A percentile compares a stretch with the other conserved stretches of the same genome.
These are phyloP conservation scores for Teinopalpus imperialis DNA, from an alignment of 2,888 invertebrate genomes.

Conservation along the genomic window DNA sequence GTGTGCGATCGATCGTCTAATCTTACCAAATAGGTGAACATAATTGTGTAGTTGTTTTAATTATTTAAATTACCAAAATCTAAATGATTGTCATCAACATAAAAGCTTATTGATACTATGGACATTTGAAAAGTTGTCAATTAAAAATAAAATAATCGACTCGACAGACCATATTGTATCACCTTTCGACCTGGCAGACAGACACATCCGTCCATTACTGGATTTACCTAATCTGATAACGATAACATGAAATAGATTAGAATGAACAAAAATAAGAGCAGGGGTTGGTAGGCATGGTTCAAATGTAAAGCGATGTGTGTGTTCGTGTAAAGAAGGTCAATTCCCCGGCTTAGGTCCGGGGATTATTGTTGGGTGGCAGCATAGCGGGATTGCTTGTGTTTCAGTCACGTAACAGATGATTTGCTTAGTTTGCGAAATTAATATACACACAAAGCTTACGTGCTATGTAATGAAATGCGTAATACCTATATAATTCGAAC, in stretches of 20 bases:
- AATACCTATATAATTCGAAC: no score
- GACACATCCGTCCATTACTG: background rate
- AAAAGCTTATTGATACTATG: no score
- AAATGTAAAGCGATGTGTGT: slow-evolving; percentile 9
- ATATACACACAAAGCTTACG: slow-evolving; percentile 17
- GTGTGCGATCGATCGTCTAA: no score
- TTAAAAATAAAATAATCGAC: no score
- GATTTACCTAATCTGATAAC: slow-evolving; percentile 7
- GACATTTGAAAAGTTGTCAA: no score
- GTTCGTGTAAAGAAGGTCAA: slow-evolving; percentile 10
- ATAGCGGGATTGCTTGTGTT: slow-evolving; percentile 38
- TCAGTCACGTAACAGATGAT: slow-evolving; percentile 43
- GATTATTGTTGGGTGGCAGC: slow-evolving; percentile 39
- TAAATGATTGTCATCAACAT: no score
- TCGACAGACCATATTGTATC: no score
- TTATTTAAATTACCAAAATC: no score
- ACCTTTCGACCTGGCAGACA: no score
- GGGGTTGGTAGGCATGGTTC: background rate
- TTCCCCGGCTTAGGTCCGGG: slow-evolving; percentile 14
- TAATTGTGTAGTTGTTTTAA: no score
- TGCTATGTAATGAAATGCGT: slow-evolving; percentile 8
- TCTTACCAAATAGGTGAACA: no score
- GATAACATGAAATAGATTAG: slow-evolving; percentile 7
- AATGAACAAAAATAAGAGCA: slow-evolving; percentile 2
- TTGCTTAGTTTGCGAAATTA: slow-evolving; percentile 32